Base-by-base conservation (phyloP, 2,888 invertebrate species). In the Pemphredon lugubris region DNA sequence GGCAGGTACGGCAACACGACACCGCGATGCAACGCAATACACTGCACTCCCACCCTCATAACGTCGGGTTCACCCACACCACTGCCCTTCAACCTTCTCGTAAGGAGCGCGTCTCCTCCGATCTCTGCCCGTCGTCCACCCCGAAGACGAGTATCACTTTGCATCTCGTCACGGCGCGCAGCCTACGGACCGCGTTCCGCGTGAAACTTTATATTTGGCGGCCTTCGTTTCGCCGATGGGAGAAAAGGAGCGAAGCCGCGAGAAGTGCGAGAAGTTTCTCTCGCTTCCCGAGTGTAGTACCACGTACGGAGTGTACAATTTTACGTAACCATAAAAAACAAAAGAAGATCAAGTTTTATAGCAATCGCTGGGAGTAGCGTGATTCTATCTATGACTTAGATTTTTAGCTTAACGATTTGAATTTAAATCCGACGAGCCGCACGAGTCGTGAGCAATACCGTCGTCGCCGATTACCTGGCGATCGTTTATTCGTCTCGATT, bases 1-100 rank as follows among this genome's bases (percentile, higher is more conserved):
- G 83, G 81, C 84, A 84, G 84, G 79, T 83, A 83, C 77, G 75
- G 83, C 81, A 84, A 83, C 73, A 76, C 72, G 84, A 84, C 74
- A 83, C 82, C 77, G 68, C 73, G 61, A 50, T 58, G 71, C 70
- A 79, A 81, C 71, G 67, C 67, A 76, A 79, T 81, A 75, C 73
- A 77, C 69, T 73, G 61, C 51, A 61, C 51, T 75, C 75, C 42
- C 55, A 32, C 53, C 60, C 59, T 57, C 47, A 61, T 66, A 42
- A 59, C 58, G 11, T 18, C 32, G 44, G 47, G 23, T 44, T 74
- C 75, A 50, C 64, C 70, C 68, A 67, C 71, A 73, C 69, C 61
- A 75, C 73, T 69, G 67, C 73, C 75, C 75, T 79, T 74, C 79
- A 73, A 75, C 73, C 82, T 80, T 67, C 65, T 50, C 44, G 54